Evolutionary conservation across 2,888 invertebrate genomes (phyloP).

Genomic region (Hydraecia micacea): DNA sequence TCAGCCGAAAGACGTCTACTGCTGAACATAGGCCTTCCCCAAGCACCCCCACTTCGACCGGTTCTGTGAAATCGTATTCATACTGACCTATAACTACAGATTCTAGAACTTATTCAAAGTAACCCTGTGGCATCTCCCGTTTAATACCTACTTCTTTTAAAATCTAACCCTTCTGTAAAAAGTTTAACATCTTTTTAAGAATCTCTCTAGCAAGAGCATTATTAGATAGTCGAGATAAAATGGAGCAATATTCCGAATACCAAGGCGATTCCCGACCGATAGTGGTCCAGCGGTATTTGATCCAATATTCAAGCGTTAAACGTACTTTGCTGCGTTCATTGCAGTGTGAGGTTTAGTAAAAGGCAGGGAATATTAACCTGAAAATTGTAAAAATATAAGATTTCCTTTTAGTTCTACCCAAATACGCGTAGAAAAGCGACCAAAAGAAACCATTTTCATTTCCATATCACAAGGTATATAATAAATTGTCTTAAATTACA

Average conservation of each 20-base stretch:
- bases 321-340: conserved; percentile 30
- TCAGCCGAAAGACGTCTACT: neutral
- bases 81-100: neutral
- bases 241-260: conserved; percentile 56
- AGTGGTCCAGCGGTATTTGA: conserved; percentile 54
- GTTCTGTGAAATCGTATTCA: neutral
- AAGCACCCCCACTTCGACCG: neutral
- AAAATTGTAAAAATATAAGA: conserved; percentile 11
- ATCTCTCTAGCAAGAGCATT: conserved; percentile 39
- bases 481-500: conserved; percentile 42
- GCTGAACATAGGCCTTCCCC: no score
- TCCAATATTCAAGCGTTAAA: conserved; percentile 54
- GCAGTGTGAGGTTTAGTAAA: conserved; percentile 5
- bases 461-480: conserved; percentile 22
- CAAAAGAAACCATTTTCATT: conserved; percentile 22
- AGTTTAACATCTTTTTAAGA: conserved; percentile 10
- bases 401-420: neutral
- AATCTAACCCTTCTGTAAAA: neutral
- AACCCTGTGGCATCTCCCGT: neutral
- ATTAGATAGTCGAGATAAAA: conserved; percentile 54
- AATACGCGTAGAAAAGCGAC: conserved; percentile 12
- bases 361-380: neutral
- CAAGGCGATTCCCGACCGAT: conserved; percentile 40
- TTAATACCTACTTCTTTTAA: neutral
- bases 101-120: neutral